Evolutionary conservation across 2,113 vertebrate species (phyloP), one percentile per base, ranked within the genome.

Genomic region (Amphilophus citrinellus): DNA sequence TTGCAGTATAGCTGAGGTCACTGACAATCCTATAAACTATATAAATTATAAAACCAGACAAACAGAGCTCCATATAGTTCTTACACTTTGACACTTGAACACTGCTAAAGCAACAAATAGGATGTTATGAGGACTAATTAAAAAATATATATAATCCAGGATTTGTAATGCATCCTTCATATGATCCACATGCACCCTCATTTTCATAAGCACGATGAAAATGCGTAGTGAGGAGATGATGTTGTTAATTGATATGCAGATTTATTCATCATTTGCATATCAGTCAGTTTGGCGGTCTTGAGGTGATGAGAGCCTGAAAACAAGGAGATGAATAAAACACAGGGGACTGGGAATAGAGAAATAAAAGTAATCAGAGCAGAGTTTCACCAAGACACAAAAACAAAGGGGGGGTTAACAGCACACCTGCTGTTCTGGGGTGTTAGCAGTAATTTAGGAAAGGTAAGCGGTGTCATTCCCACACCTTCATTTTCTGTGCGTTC

Each of bases 191-290:
- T 77, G 17, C 76, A 44, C 37, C 39, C 37, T 20, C 37, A 13
- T 77, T 61, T 61, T 30, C 58, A 13, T 60, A 61, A 18, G 42
- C 22, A 22, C 30, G 42, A 14, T 62, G 47, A 75, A 44, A 32
- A 30, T 39, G 2, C 24, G 18, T 2, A 18, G 57, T 58, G 44
- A 50, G 18, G 59, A 61, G 68, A 66, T 13, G n/a, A 15, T 47
- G 37, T 20, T 37, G 22, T 58, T 73, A 15, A 75, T 14, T 17
- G 42, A 77, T 60, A 20, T 84, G 81, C 73, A 84, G 77, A 84
- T 89, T 86, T 44, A 60, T 78, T 53, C 58, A 2, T 9, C 79
- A 77, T 90, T 87, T 84, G 85, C 85, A 85, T 87, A 83, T 39
- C 61, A 77, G 53, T 85, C 35, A 56, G 68, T 56, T 56, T 73